A percentile compares a stretch with the other conserved stretches of the same genome.
Evolutionary conservation across 2,797 vertebrate genomes (phyloP).

Genomic region (Alfaro cultratus): DNA sequence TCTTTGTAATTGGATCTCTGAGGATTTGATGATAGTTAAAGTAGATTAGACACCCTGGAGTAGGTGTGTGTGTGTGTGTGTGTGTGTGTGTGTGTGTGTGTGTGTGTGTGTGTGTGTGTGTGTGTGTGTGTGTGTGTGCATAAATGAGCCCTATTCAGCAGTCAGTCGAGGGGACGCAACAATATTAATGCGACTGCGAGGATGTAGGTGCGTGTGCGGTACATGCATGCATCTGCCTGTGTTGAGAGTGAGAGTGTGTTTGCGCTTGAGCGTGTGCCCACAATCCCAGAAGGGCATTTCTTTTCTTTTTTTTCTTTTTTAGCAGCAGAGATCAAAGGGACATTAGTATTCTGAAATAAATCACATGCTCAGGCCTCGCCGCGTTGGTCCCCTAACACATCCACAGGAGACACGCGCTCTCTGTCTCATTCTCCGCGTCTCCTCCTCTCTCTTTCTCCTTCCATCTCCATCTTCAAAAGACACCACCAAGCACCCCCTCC

Average conservation of each 20-base stretch:
- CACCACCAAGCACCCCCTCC: constrained; percentile 34
- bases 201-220: constrained; percentile 24
- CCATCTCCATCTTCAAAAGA: constrained; percentile 71
- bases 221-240: constrained; percentile 54
- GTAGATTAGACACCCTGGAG: constrained; percentile 75
- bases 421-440: constrained; percentile 45
- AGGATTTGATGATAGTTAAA: constrained; percentile 80
- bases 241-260: constrained; percentile 17
- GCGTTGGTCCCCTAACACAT: constrained; percentile 74
- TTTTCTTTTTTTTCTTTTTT: constrained; percentile 54
- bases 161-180: constrained; percentile 54
- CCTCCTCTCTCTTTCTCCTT: constrained; percentile 59
- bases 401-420: constrained; percentile 62
- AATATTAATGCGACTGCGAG: constrained; percentile 53
- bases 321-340: constrained; percentile 79
- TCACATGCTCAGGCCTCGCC: constrained; percentile 74
- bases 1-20: constrained; percentile 83
- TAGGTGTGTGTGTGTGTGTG: constrained; percentile 30
- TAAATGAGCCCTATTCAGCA: constrained; percentile 63
- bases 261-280: constrained; percentile 32
- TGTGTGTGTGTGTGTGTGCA: constrained; percentile 39
- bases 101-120: constrained; percentile 38
- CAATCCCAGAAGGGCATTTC: constrained; percentile 71
- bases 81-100: constrained; percentile 33
- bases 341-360: constrained; percentile 83